Base-by-base conservation (phyloP, 2,888 invertebrate genomes). In the Drosophila multiciliata region DNA sequence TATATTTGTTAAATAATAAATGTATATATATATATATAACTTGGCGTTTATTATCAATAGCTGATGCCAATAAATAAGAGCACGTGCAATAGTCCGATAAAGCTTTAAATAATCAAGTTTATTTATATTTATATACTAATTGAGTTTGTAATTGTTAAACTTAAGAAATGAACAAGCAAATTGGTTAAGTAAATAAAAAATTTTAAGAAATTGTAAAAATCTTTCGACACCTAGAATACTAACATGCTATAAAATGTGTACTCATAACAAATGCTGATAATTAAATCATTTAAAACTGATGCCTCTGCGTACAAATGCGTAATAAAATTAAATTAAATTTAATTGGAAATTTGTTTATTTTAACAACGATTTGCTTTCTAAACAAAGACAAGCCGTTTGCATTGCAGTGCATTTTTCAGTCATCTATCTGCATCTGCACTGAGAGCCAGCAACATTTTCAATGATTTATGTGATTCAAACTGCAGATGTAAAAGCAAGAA, bases 391-490 rank as follows among this genome's bases (percentile, higher is more conserved):
- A 36, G 26, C 12, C 17, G 54, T n/a, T 26, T 17, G 12, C 12
- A 38, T 45, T 55, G 53, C 26, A 70, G 66, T 29, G 63, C 45
- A 73, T 50, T 49, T 23, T 35, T 4, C 20, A 45, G 65, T 42
- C 60, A 36, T 15, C 33, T 35, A 35, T 23, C n/a, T 11, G 23
- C 54, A 26, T 11, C 2, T 26, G 26, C 29, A 55, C 23, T 32
- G 23, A 59, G 53, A 42, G 45, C 40, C 15, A 6, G 32, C 40
- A 60, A 60, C 33, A 53, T 48, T 71, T 74, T 82, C 62, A 85
- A 82, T 87, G 85, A 85, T 80, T 84, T 84, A 80, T 84, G 78
- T 72, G 73, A 67, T 73, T 70, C 66, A 67, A 72, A 73, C 36
- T 75, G 80, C 75, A 72, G 48, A 72, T 80, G 70, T 85, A 70